A percentile compares a stretch with the other conserved stretches of the same genome.
These are phyloP conservation scores for Temnothorax ravouxi DNA, from an alignment of 2,888 invertebrate species.

Conservation along the genomic window DNA sequence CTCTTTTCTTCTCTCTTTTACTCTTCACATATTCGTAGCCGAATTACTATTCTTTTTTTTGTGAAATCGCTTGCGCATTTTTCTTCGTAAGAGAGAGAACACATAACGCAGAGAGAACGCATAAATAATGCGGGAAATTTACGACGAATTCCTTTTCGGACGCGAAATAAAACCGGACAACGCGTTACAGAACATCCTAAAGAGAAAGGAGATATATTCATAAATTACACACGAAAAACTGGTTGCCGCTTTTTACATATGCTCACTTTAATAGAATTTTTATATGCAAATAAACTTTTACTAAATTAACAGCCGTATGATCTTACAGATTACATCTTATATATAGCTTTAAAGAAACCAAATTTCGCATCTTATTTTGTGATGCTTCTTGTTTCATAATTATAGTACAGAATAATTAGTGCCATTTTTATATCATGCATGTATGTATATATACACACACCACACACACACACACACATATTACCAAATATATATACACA, in stretches of 20 bases:
- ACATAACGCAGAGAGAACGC: conserved; percentile 9
- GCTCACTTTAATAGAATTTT: background rate
- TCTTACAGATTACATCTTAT: background rate
- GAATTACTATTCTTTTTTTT: conserved; percentile 23
- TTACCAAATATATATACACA: background rate
- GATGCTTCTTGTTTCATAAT: background rate
- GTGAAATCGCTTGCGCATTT: conserved; percentile 29
- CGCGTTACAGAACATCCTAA: conserved; percentile 27
- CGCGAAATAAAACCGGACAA: conserved; percentile 31
- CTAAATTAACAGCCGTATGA: background rate
- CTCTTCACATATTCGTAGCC: conserved; percentile 5
- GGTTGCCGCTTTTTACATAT: background rate
- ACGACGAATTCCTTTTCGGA: conserved; percentile 15
- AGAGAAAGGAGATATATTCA: conserved; percentile 1
- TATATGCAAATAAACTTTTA: conserved; percentile 6
- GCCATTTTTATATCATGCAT: background rate
- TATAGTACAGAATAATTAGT: background rate
- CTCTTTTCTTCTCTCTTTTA: background rate
- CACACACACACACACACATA: background rate
- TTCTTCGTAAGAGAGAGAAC: conserved; percentile 21
- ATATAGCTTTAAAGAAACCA: background rate
- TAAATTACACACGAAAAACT: conserved; percentile 24
- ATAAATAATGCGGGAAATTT: conserved; percentile 42
- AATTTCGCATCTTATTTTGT: background rate
- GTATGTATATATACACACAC: background rate